These are phyloP conservation scores for Myotis davidii DNA, from an alignment of 2,113 vertebrate species.

Conservation along the genomic window DNA sequence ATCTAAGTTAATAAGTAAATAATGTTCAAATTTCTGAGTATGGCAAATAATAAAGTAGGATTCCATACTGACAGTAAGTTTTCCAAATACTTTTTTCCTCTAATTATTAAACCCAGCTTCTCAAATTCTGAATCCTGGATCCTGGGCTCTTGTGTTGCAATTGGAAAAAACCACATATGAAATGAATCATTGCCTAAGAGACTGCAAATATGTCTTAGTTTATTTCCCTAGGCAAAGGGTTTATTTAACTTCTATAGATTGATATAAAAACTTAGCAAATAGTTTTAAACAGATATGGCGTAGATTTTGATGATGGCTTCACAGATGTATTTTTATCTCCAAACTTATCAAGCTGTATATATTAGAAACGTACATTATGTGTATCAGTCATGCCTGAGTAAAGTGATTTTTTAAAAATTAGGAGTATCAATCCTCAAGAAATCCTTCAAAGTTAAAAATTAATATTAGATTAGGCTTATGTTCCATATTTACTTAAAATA, in stretches of 20 bases:
- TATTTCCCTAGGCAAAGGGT: background rate
- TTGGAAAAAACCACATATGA: background rate
- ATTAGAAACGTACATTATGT: background rate
- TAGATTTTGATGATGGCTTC: background rate
- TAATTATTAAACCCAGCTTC: background rate
- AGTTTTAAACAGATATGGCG: background rate
- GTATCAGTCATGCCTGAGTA: background rate
- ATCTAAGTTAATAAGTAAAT: background rate
- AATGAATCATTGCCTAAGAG: conserved; percentile 6
- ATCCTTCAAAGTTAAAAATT: background rate
- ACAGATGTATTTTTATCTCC: background rate
- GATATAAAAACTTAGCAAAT: background rate
- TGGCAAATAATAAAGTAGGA: background rate
- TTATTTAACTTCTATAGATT: background rate
- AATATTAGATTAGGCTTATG: background rate
- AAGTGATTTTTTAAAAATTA: background rate
- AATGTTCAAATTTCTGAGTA: conserved; percentile 13
- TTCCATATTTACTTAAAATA: conserved; percentile 25
- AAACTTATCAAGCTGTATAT: background rate
- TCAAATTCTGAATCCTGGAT: conserved; percentile 21
- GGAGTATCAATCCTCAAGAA: background rate
- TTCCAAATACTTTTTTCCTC: background rate
- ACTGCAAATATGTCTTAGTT: background rate
- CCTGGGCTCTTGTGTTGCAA: background rate
- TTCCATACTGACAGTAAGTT: background rate